phyloP scores from a whole-genome alignment of 92 coral and sea anemone genomes.

The Ricordea florida region DNA sequence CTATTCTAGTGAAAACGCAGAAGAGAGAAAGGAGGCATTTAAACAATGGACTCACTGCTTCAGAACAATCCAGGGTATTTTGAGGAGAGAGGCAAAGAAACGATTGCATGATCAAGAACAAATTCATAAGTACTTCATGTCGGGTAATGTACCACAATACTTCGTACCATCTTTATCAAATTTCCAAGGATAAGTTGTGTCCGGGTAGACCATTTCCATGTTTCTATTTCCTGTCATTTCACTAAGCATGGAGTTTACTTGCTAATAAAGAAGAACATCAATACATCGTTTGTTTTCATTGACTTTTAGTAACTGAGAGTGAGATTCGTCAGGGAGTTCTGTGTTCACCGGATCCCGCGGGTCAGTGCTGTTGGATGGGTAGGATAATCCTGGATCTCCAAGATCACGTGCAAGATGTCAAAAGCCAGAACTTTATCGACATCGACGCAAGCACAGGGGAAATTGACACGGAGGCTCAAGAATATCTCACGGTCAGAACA shows the following conservation, averaged over 20 bases:
- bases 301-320: slow-evolving; percentile 55
- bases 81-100: slow-evolving; percentile 45
- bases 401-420: slow-evolving; percentile 26
- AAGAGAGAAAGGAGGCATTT: slow-evolving; percentile 30
- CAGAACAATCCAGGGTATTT: slow-evolving; percentile 32
- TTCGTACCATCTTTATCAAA: too few relatives aligned
- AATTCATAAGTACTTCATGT: slow-evolving; percentile 68
- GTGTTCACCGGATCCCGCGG: slow-evolving; percentile 18
- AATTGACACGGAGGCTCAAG: slow-evolving; percentile 56
- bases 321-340: slow-evolving; percentile 65
- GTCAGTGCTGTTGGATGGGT: slow-evolving; percentile 55
- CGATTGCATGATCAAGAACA: slow-evolving; percentile 10
- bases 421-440: slow-evolving; percentile 50
- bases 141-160: slow-evolving; percentile 48
- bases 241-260: too few relatives aligned
- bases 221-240: too few relatives aligned
- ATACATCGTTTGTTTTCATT: neutral
- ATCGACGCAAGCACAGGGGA: slow-evolving; percentile 2
- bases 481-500: slow-evolving; percentile 2
- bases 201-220: too few relatives aligned
- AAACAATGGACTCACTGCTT: slow-evolving; percentile 41
- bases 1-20: slow-evolving; percentile 27
- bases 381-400: slow-evolving; percentile 57
- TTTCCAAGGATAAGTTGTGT: too few relatives aligned
- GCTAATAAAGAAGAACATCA: too few relatives aligned